Conservation (phyloP, 2,888 invertebrate species). For the Tipula lateralis region DNA sequence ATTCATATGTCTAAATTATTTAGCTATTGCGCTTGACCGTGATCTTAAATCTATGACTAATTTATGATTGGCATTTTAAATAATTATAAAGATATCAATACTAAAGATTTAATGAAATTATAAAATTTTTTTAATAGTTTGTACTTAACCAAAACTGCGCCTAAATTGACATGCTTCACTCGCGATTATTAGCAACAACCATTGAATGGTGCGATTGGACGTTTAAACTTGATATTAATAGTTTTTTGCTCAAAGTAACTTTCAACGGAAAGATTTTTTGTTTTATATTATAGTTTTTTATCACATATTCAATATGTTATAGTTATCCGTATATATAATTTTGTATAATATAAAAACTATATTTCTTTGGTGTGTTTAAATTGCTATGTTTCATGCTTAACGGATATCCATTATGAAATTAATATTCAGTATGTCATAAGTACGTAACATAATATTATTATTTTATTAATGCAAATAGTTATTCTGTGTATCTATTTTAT, state of each 20-base stretch:
- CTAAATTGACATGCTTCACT: background rate
- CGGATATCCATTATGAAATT: constrained; percentile 1
- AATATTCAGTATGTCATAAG: background rate
- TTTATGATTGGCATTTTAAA: background rate
- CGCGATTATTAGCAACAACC: background rate
- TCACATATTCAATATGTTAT: background rate
- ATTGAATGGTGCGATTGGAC: background rate
- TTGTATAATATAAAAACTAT: background rate
- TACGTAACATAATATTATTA: background rate
- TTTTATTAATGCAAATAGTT: background rate
- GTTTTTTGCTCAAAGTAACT: background rate
- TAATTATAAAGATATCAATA: background rate
- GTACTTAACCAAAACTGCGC: background rate
- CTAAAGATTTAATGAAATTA: background rate
- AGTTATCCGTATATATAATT: background rate
- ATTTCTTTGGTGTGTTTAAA: background rate
- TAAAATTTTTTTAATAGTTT: background rate
- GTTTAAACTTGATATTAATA: background rate
- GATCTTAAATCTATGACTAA: background rate
- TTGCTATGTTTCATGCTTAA: background rate
- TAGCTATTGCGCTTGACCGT: background rate
- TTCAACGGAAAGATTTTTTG: background rate
- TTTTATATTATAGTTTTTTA: background rate
- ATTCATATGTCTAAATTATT: background rate
- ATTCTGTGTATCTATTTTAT: background rate